phyloP scores from a whole-genome alignment of 2,888 invertebrate genomes.

The Reticulitermes lucifugus region DNA sequence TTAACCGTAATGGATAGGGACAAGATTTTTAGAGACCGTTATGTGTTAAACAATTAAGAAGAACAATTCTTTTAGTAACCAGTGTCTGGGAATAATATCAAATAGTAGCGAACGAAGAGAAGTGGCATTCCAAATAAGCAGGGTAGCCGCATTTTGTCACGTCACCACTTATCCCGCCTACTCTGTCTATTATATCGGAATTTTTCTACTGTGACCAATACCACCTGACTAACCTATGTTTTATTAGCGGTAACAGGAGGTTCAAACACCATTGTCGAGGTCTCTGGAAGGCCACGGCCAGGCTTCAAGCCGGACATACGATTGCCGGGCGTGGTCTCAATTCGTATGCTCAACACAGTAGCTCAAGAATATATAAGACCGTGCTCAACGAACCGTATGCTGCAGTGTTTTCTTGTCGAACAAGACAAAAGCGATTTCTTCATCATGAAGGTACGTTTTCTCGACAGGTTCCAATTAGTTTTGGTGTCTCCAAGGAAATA shows the following conservation, averaged over 20 bases:
- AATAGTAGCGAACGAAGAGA: neutral
- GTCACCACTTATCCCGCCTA: neutral
- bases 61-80: neutral
- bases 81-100: neutral
- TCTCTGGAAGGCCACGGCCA: constrained; percentile 41
- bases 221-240: neutral
- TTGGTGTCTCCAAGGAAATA: no score
- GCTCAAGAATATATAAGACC: constrained; percentile 39
- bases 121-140: neutral
- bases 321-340: constrained; percentile 41
- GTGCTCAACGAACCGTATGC: neutral
- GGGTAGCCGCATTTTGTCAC: neutral
- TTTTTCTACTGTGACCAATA: neutral
- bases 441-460: constrained; percentile 45
- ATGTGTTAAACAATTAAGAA: no score
- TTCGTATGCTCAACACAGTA: neutral
- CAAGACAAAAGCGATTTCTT: constrained; percentile 36
- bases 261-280: constrained; percentile 20
- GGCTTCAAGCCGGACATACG: constrained; percentile 35
- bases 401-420: constrained; percentile 46
- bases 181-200: no score
- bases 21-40: no score
- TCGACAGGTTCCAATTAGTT: neutral
- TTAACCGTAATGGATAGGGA: no score
- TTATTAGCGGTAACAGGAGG: neutral